Conservation (phyloP, 1,140 invertebrate genomes). For the Zaprionus gabonicus region DNA sequence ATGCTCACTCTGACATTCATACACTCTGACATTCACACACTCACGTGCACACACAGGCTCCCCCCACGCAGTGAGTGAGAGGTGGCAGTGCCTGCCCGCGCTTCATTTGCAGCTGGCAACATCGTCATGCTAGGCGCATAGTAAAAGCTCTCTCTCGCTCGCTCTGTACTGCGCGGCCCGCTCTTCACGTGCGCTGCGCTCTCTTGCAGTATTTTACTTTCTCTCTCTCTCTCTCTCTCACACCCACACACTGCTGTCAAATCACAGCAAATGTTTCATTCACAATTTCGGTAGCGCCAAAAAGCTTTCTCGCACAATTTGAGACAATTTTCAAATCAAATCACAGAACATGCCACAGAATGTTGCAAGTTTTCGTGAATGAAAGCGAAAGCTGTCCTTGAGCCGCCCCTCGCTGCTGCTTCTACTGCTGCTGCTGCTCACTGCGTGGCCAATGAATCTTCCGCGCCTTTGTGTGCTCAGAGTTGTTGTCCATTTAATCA, state of each 20-base stretch:
- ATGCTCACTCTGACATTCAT: too few relatives aligned
- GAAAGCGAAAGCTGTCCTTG: conserved; percentile 67
- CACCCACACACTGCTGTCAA: conserved; percentile 4
- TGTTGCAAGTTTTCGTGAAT: conserved; percentile 76
- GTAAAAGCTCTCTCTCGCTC: conserved; percentile 51
- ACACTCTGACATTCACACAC: not conserved
- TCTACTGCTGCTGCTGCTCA: too few relatives aligned
- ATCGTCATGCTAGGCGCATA: conserved; percentile 43
- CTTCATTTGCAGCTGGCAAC: conserved; percentile 61
- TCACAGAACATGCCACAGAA: conserved; percentile 19
- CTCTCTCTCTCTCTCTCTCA: conserved; percentile 8
- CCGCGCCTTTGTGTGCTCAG: conserved; percentile 56
- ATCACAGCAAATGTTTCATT: conserved; percentile 58
- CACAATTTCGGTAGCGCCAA: conserved; percentile 71
- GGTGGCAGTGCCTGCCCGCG: conserved; percentile 34
- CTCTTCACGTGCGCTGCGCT: not conserved
- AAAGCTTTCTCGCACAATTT: conserved; percentile 31
- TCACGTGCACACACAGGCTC: not conserved
- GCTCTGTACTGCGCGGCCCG: not conserved
- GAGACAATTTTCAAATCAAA: conserved; percentile 69
- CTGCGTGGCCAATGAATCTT: conserved; percentile 19
- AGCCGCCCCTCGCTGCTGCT: not conserved
- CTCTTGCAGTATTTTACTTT: not conserved
- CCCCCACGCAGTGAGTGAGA: conserved; percentile 35
- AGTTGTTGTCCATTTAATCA: conserved; percentile 39